Base-by-base conservation (phyloP, 1,140 invertebrate genomes). In the Trachymyrmex cornetzi region DNA sequence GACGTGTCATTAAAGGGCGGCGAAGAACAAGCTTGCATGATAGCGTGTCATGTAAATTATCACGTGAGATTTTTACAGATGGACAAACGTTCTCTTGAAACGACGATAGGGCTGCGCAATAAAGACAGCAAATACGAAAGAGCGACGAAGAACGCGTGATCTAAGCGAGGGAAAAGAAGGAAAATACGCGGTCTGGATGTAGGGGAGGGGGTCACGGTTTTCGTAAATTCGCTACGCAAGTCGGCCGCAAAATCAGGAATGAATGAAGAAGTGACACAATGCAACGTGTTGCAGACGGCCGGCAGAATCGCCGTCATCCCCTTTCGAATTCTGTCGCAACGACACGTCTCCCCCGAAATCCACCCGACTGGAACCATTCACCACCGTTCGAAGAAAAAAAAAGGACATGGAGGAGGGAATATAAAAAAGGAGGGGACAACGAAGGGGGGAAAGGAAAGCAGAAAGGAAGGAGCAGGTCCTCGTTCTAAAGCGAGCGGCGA, bases 211-310 rank as follows among this genome's bases (percentile, higher is more conserved):
- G 64, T 67, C 61, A 79, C 77, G 85, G 71, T 89, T 91, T 95
- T 93, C 93, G 91, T 93, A 67, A 89, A 94, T 95, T 95, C 91
- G 94, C 92, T 92, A 95, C 94, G 94, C 94, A 95, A 95, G 94
- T 93, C 94, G 89, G 94, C 94, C 94, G 94, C 94, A 95, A 95
- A 95, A 95, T 95, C 94, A 93, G 93, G 89, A 90, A 94, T 94
- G 94, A 95, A 95, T 93, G 93, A 94, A 94, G 89, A 94, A 94
- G 91, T 94, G 94, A 95, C 94, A 95, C 94, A 95, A 95, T 95
- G 93, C 93, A 91, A 86, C 89, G 89, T 71, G 27, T 87, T 61
- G 88, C 86, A 79, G 89, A 30, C 80, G 63, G 38, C 44, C 74
- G n/a, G 19, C 85, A 53, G 57, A 85, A 79, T 59, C 90, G 85